Evolutionary conservation across 2,113 vertebrate species (phyloP).

Genomic region (Lonchura striata): DNA sequence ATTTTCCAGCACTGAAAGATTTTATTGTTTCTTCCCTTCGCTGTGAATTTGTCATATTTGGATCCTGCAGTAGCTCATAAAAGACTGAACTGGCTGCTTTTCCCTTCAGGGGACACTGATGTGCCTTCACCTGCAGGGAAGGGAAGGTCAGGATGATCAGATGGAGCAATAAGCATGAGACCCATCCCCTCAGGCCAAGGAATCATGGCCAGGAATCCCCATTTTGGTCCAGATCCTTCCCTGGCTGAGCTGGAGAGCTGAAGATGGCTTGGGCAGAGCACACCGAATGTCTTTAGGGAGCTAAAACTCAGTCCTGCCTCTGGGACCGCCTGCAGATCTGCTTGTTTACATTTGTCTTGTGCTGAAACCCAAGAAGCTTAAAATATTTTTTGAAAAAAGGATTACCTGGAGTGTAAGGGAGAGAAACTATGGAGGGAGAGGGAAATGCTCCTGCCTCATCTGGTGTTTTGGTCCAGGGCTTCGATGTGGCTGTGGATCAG

Average conservation of each 20-base stretch:
- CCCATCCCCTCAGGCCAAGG: not conserved
- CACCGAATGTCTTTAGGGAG: not conserved
- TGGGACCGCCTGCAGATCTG: not conserved
- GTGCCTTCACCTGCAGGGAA: not conserved
- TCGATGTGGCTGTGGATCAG: not conserved
- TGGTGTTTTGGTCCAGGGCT: not conserved
- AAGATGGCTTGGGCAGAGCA: not conserved
- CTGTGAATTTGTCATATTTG: not conserved
- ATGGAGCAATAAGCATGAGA: fast-evolving
- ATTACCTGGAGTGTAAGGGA: not conserved
- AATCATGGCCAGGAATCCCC: not conserved
- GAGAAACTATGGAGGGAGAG: not conserved
- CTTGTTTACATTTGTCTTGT: not conserved
- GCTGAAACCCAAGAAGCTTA: not conserved
- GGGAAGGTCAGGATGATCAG: not conserved
- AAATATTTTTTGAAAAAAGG: too few relatives aligned
- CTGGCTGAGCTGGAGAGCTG: not conserved
- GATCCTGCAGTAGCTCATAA: not conserved
- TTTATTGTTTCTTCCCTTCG: not conserved
- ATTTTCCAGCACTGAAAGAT: not conserved
- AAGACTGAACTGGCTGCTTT: not conserved
- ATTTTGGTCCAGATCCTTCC: not conserved
- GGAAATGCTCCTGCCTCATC: not conserved
- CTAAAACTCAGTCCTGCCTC: not conserved
- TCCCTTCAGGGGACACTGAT: not conserved